Evolutionary conservation across 2,797 vertebrate species (phyloP), one percentile per base, ranked within the genome.

Genomic region (Craterocephalus amniculus): DNA sequence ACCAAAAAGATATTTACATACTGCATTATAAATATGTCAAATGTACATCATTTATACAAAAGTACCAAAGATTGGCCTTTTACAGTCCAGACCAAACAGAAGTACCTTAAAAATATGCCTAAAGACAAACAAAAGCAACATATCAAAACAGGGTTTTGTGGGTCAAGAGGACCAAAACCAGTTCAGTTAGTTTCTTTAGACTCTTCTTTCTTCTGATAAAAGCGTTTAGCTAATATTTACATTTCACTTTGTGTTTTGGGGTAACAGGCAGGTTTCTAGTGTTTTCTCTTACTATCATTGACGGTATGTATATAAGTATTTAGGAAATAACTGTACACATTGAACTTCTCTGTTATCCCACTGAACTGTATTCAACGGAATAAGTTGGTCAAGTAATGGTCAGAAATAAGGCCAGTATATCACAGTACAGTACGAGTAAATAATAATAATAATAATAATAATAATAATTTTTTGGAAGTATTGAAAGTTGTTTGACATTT

Each of bases 31-130:
- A 95, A 95, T 95, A 95, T 95, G 94, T 95, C 89, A 94, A 95
- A 95, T 95, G 90, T 95, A 95, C 95, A 95, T 93, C 92, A 95
- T 95, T 95, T 94, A 94, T 95, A 95, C 94, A 95, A 91, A 93
- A 93, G 92, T 94, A 95, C 93, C 94, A 91, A 85, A 88, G 85
- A 91, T 83, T 83, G 91, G 91, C 79, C 80, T 18, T 78, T 82
- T 87, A 86, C 91, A 85, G 88, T 87, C 24, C 65, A 84, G 88
- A 92, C 89, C 91, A 83, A 92, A 90, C 79, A 68, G 60, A 91
- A 93, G 91, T 92, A 94, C 92, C 91, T 80, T 89, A 83, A 93
- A 91, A 92, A 89, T 86, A 92, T 85, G 78, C 63, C 83, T 80
- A 86, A 90, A 51, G 56, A 88, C 58, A 78, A 88, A 89, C 76